phyloP scores from a whole-genome alignment of 2,888 invertebrate species.

The Fragum sueziense region DNA sequence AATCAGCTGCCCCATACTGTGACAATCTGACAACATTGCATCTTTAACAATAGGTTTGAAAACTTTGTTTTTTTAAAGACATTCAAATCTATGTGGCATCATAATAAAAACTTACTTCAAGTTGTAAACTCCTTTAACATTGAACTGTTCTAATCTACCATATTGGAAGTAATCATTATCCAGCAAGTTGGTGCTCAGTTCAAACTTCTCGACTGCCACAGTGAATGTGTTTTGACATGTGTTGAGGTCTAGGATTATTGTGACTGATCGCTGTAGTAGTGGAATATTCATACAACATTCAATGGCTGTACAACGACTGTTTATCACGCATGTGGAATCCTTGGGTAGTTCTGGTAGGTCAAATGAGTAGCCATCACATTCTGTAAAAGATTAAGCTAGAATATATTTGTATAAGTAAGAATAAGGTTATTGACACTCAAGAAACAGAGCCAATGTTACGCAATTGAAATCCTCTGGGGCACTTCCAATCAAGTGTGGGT shows the following conservation, averaged over 20 bases:
- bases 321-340: conserved; percentile 44
- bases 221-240: conserved; percentile 48
- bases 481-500: no score
- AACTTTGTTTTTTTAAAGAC: no score
- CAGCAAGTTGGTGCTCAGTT: conserved; percentile 6
- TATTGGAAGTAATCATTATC: conserved; percentile 26
- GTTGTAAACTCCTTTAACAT: conserved; percentile 36
- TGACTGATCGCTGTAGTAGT: conserved; percentile 40
- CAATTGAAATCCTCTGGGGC: no score
- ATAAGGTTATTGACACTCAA: no score
- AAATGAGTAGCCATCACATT: conserved; percentile 26
- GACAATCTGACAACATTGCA: no score
- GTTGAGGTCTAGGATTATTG: conserved; percentile 48
- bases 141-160: conserved; percentile 25
- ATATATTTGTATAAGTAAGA: neutral
- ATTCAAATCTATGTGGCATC: no score
- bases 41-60: no score
- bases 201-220: conserved; percentile 31
- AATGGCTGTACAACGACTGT: conserved; percentile 45
- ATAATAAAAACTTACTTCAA: conserved; percentile 27
- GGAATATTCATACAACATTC: conserved; percentile 58
- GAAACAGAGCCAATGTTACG: no score
- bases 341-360: conserved; percentile 40
- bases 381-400: conserved; percentile 26
- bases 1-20: no score